Evolutionary conservation across 1,140 invertebrate genomes (phyloP), one percentile per base, ranked within the genome.

Genomic region (Drosophila chauvacae): DNA sequence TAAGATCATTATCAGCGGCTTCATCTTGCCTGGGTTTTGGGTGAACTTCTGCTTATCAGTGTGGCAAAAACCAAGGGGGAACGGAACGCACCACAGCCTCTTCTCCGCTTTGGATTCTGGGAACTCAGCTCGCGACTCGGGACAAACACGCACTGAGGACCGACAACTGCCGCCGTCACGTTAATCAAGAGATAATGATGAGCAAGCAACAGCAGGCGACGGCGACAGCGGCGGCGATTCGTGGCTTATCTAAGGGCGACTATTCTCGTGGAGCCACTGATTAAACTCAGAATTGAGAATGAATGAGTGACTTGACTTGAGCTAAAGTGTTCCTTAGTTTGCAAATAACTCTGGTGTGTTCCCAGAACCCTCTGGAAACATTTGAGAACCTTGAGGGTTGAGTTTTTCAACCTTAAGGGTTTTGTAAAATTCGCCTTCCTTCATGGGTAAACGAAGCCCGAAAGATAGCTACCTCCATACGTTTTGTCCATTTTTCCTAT

Each of bases 121-220:
- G 53, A 56, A 56, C 53, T 56, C 53, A 26, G 35, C 63, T 66
- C 74, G 26, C 62, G 42, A 41, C 68, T 62, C 57, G 41, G 35
- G 42, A 50, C 64, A 55, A 77, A 69, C 42, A 61, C 74, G 64
- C 63, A 77, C 74, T 77, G 71, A 41, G 35, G 53, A 56, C 35
- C 35, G 53, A 56, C 53, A 53, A 53, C 51, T 20, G 13, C 51
- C 35, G 53, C 35, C 53, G 35, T 23, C 55, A 63, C 55, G 73
- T 58, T 77, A 77, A 77, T 77, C 74, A 77, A 57, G 28, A 77
- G 74, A 77, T 77, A 77, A 77, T 68, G 73, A 76, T 76, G 73
- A 75, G 59, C 70, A 68, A 75, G 64, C 50, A 37, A 37, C 53
- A 59, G 61, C 28, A 60, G 50, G 50, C 50, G 50, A 16, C 28